Base-by-base conservation (phyloP, 2,888 invertebrate species). In the Netelia inedita region DNA sequence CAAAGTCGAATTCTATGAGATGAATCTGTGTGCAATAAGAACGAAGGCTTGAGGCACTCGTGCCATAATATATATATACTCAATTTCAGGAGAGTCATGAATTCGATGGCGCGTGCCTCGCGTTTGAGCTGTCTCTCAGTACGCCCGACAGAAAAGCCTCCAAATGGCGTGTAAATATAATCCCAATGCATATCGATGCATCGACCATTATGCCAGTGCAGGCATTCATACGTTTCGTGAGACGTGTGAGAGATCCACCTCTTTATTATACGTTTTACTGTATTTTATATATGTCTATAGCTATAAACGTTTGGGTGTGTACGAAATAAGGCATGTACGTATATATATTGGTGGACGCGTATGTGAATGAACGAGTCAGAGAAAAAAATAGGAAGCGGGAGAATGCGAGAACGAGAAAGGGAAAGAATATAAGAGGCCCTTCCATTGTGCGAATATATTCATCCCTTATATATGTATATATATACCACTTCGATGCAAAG, bases 121-220 rank as follows among this genome's bases (percentile, higher is more conserved):
- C 75, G 50, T 75, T 57, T 14, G n/a, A 71, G 55, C 63, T 79
- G 61, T 53, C 8, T 71, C 59, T 50, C 46, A 55, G 65, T 61
- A 71, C 66, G 50, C 28, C 53, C 21, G 82, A 79, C 76, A 66
- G 75, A 75, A 85, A 82, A 86, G 80, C 85, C 75, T 82, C 86
- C 73, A 85, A 88, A 87, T 87, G 82, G 83, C 80, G 84, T 82
- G 86, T 88, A 87, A 89, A 86, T 87, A 76, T 87, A 76, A 87
- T 82, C 74, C 72, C 82, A 79, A 83, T 81, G 75, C 79, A 81
- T 82, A 84, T 87, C 81, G 79, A 73, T 69, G 82, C 82, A 84
- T 87, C 81, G 66, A 9, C 66, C 55, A 72, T 83, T 69, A 76
- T 74, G 66, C 61, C 68, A 59, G 69, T 73, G 82, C 69, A 79